Percentiles rank a stretch among this genome's conserved stretches.
Conservation (phyloP, 2,797 vertebrate genomes). For the Syngnathus acus region DNA sequence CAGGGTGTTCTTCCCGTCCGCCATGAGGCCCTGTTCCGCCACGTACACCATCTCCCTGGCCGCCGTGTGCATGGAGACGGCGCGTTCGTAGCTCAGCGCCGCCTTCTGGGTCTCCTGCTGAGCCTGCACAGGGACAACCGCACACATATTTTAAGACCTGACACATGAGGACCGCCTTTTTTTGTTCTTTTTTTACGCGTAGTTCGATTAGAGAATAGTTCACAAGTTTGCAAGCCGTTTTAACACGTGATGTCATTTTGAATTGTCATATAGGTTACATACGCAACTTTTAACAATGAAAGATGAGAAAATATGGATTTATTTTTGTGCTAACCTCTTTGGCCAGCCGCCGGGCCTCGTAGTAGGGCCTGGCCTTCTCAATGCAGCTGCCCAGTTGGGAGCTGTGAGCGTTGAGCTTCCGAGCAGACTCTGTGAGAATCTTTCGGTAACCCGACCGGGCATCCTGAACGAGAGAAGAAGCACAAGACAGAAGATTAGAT, state of each 20-base stretch:
- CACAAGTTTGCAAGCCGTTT: too few relatives aligned
- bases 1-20: conserved; percentile 82
- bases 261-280: neutral
- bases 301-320: neutral
- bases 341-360: conserved; percentile 84
- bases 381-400: conserved; percentile 87
- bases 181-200: too few relatives aligned
- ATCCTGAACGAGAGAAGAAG: conserved; percentile 66
- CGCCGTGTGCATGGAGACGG: conserved; percentile 89
- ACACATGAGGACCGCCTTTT: too few relatives aligned
- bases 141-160: conserved; percentile 22
- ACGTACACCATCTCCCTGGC: conserved; percentile 95
- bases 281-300: neutral
- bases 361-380: conserved; percentile 89
- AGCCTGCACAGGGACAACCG: conserved; percentile 62
- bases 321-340: conserved; percentile 75
- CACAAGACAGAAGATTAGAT: conserved; percentile 32
- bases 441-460: conserved; percentile 85
- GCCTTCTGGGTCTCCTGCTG: conserved; percentile 95
- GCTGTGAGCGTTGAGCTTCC: conserved; percentile 84
- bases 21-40: conserved; percentile 89
- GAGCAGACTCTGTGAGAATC: conserved; percentile 87
- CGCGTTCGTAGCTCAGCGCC: conserved; percentile 84
- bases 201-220: too few relatives aligned
- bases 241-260: too few relatives aligned